Evolutionary conservation across 2,113 vertebrate species (phyloP), one percentile per base, ranked within the genome.

Genomic region (Fulica atra): DNA sequence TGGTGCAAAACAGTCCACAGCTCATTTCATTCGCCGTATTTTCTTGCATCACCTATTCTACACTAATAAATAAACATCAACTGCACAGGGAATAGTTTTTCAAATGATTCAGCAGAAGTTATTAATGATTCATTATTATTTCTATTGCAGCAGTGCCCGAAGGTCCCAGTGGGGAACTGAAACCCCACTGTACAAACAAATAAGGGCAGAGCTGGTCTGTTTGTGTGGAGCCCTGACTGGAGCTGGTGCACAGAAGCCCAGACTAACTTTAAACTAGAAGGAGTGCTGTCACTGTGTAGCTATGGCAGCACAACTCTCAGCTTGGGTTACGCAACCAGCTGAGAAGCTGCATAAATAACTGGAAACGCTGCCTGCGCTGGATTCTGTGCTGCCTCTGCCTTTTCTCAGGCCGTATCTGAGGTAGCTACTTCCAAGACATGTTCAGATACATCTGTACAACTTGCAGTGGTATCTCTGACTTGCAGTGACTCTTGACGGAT

Each of bases 101-200:
- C 69, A 92, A 85, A 79, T 61, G 48, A 93, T 94, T 92, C 88
- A 69, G 83, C 69, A 87, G 69, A 79, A 91, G 40, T 84, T 93
- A 88, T 96, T 93, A 92, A 92, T 90, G 95, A 86, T 93, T 94
- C 71, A 79, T 94, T 69, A 79, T 78, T 86, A 84, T 91, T 86
- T 89, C 65, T 95, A 59, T 84, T 80, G 63, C 89, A 89, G 81
- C 61, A 72, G 36, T 54, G 77, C 56, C 77, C 85, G 69, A 69
- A 88, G 50, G 63, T 53, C 80, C 73, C 83, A 36, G 5, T 59
- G 65, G 86, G 83, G 65, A 90, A 69, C 4, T 92, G 83, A 93
- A 92, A 57, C 29, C 51, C 33, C 81, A 86, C 68, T 86, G 72
- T 81, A 83, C 57, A 88, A 94, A 81, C 80, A 88, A 94, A 71